Evolutionary conservation across 1,140 invertebrate species (phyloP).

Genomic region (Cylas formicarius): DNA sequence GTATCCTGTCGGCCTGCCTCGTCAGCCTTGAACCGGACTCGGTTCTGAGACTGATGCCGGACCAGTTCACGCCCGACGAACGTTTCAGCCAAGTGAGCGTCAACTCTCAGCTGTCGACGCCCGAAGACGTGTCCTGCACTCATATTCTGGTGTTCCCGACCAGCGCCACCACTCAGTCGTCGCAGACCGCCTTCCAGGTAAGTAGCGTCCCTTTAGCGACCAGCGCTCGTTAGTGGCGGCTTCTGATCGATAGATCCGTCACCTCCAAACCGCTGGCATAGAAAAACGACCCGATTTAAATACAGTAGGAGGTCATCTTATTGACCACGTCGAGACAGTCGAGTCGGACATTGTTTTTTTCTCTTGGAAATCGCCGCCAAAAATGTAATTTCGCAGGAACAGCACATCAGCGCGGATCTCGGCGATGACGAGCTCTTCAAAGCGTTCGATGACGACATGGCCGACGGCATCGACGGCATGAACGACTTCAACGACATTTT

Average conservation of each 20-base stretch:
- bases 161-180: slow-evolving; percentile 89
- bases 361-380: too few relatives aligned
- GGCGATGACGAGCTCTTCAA: slow-evolving; percentile 70
- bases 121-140: slow-evolving; percentile 91
- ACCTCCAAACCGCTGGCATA: too few relatives aligned
- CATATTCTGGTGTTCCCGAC: slow-evolving; percentile 99
- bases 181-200: slow-evolving; percentile 72
- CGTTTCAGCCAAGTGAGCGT: slow-evolving; percentile 78
- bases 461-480: slow-evolving; percentile 64
- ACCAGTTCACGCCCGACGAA: slow-evolving; percentile 89
- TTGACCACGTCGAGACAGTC: too few relatives aligned
- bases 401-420: slow-evolving; percentile 67
- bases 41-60: slow-evolving; percentile 86
- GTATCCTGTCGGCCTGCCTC: slow-evolving; percentile 92
- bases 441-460: slow-evolving; percentile 62
- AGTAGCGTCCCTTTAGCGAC: too few relatives aligned
- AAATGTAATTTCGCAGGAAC: too few relatives aligned
- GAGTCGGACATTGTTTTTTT: too few relatives aligned
- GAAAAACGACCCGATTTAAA: too few relatives aligned
- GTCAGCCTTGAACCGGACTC: slow-evolving; percentile 95
- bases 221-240: too few relatives aligned
- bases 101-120: slow-evolving; percentile 79
- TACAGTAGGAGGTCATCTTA: too few relatives aligned
- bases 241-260: too few relatives aligned
- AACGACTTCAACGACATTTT: slow-evolving; percentile 63